Evolutionary conservation across 2,797 vertebrate genomes (phyloP).

Genomic region (Sebastes trivittatus): DNA sequence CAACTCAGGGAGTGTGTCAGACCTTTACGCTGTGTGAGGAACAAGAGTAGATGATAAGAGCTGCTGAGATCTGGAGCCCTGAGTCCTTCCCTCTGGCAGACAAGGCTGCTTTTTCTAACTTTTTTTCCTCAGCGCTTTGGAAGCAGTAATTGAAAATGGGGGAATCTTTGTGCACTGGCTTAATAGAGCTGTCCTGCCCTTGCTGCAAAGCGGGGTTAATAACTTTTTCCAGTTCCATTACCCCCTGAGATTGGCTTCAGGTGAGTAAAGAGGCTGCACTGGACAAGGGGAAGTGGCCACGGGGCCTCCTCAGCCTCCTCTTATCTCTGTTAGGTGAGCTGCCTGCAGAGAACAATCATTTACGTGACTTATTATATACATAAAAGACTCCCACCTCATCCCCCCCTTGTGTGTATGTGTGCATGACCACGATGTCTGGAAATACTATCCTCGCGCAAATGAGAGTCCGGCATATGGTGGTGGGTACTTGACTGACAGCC

Average conservation of each 20-base stretch:
- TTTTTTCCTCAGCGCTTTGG: constrained; percentile 41
- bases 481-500: constrained; percentile 42
- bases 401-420: too few species aligned
- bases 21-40: constrained; percentile 34
- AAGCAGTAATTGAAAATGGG: constrained; percentile 74
- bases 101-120: constrained; percentile 59
- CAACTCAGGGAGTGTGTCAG: constrained; percentile 55
- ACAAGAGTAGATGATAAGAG: constrained; percentile 65
- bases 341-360: constrained; percentile 45
- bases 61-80: constrained; percentile 61
- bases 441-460: constrained; percentile 22
- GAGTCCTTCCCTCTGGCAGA: constrained; percentile 45
- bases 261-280: constrained; percentile 75
- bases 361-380: constrained; percentile 52
- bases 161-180: constrained; percentile 72
- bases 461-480: constrained; percentile 10
- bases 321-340: constrained; percentile 55
- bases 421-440: constrained; percentile 9
- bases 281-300: constrained; percentile 66
- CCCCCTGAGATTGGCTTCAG: constrained; percentile 81
- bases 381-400: neutral
- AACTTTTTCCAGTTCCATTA: constrained; percentile 84
- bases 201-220: constrained; percentile 79
- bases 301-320: constrained; percentile 43
- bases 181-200: constrained; percentile 76